Evolutionary conservation across 2,797 vertebrate species (phyloP), one percentile per base, ranked within the genome.

Genomic region (Neosilurus mollespiculum): DNA sequence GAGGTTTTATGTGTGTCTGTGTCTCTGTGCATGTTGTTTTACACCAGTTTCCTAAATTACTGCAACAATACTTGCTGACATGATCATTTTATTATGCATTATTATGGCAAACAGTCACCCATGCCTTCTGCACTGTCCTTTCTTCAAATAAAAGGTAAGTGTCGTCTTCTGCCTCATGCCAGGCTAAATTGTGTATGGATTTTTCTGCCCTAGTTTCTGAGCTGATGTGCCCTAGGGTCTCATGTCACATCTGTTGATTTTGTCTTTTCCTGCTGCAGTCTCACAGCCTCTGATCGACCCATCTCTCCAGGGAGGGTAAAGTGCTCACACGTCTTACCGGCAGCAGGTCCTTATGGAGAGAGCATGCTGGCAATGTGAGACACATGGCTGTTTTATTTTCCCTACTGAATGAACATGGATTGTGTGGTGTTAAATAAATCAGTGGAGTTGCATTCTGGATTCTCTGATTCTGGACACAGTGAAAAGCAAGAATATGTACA

Each of bases 181-280:
- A 82, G 66, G 66, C 81, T 65, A 72, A 87, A 84, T 72, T 70
- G 20, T 26, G 81, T 84, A 81, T 84, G 73, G 80, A 89, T 86
- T 67, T 81, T 76, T 81, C 26, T 18, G 78, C 82, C 71, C 58
- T 77, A 70, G 81, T 66, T 83, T 53, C 81, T 81, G 20, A 73
- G 58, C 43, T 85, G 70, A 79, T 49, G 64, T 76, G 34, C 26
- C 75, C 59, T 81, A 26, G 54, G 30, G 81, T 81, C 43, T 54
- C 43, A 70, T 58, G 30, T 81, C 59, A 37, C 77, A 76, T 78
- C 67, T 86, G 80, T 81, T 64, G 67, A 64, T 53, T 69, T 78
- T 73, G 62, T 53, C 51, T 80, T 62, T 73, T 22, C 18, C 53
- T 49, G 49, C 78, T 84, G 78, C 76, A 53, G 58, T 34, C 53